A percentile compares a stretch with the other conserved stretches of the same genome.
These are phyloP conservation scores for Oxyura jamaicensis DNA, from an alignment of 2,113 vertebrate genomes.

Conservation along the genomic window DNA sequence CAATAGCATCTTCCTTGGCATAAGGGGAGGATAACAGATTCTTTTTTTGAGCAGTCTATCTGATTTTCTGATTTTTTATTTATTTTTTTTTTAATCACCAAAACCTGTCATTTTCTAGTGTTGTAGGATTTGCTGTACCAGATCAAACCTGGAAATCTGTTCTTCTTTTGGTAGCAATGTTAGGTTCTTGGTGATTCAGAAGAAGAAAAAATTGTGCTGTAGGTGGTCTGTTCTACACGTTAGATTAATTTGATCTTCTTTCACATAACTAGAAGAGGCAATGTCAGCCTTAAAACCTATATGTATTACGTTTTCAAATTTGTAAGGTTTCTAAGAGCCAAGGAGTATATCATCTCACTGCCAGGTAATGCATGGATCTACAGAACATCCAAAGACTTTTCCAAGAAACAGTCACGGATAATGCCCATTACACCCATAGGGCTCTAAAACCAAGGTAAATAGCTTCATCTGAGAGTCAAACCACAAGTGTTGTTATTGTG, in stretches of 20 bases:
- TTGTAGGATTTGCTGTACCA: neutral
- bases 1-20: neutral
- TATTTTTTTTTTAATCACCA: conserved; percentile 2
- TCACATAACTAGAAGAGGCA: neutral
- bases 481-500: neutral
- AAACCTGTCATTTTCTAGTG: conserved; percentile 19
- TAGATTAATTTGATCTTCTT: neutral
- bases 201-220: neutral
- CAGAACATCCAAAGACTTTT: neutral
- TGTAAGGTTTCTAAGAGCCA: neutral
- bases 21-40: conserved; percentile 26
- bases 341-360: neutral
- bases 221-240: neutral
- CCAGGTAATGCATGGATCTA: neutral
- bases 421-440: neutral
- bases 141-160: conserved; percentile 1
- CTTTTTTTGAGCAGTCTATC: conserved; percentile 26
- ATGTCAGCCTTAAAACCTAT: neutral
- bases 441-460: neutral
- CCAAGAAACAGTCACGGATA: neutral
- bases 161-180: neutral
- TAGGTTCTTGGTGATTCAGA: neutral
- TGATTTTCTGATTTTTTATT: neutral
- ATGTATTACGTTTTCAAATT: neutral
- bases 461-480: neutral